Base-by-base conservation (phyloP, 1,140 invertebrate species). In the Tribolium castaneum region DNA sequence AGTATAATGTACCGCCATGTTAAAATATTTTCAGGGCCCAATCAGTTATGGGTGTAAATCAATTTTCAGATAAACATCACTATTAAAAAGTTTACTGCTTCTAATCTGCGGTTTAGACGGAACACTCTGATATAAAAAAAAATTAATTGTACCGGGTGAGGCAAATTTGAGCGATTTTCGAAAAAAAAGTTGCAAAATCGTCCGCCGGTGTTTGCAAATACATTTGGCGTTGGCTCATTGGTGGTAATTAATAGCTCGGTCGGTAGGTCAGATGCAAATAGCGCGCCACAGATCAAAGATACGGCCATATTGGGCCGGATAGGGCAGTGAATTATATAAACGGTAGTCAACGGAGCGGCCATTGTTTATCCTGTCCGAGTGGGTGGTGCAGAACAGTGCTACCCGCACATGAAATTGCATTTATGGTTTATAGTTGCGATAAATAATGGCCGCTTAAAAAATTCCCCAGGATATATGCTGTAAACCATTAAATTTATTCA, bases 371-470 rank as follows among this genome's bases (percentile, higher is more conserved):
- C 30, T 66, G 59, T 35, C 59, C 59, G 59, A 66, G 59, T 66
- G 59, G 59, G 59, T 66, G 59, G 59, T 66, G 59, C 30, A 35
- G 59, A 66, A 66, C 59, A 66, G 9, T 66, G 59, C 59, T 66
- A 66, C 59, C 59, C 59, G 59, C 59, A 66, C 59, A 66, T 66
- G 59, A 66, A 66, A 66, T 66, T 66, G 59, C 59, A 35, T 66
- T 66, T 66, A 66, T 66, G 59, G 59, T 66, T 66, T 66, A 66
- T 66, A 35, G 59, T 66, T 35, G 30, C 30, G 12, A 66, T 66
- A 66, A 66, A 66, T 66, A 66, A 66, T 22, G n/a, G 12, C 59
- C 30, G 25, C 3, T 13, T 13, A 34, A 66, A 66, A 62, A 66
- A 59, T 59, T 66, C 25, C 7, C 25, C 2, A 14, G 30, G 34